phyloP scores from a whole-genome alignment of 2,888 invertebrate genomes.

The Luperina testacea region DNA sequence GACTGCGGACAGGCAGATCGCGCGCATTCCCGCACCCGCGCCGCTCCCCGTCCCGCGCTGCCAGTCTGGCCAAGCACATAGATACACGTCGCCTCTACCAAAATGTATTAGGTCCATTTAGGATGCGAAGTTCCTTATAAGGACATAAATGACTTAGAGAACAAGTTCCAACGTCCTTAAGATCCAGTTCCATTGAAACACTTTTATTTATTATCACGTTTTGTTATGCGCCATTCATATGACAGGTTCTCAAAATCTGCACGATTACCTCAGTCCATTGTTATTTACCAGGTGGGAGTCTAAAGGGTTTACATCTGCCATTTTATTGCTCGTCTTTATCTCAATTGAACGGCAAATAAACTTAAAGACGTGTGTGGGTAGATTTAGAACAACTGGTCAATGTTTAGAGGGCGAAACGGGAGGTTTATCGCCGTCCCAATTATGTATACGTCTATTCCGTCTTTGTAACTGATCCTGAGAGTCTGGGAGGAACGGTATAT shows the following conservation, averaged over 20 bases:
- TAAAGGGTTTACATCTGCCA: constrained; percentile 51
- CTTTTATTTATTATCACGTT: constrained; percentile 35
- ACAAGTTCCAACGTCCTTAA: constrained; percentile 35
- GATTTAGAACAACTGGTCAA: constrained; percentile 35
- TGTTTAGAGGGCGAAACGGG: constrained; percentile 33
- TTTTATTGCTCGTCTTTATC: constrained; percentile 60
- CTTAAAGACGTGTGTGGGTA: constrained; percentile 52
- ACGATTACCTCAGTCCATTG: constrained; percentile 61
- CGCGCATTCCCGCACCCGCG: no score
- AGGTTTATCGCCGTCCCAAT: constrained; percentile 53
- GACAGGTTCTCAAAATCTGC: constrained; percentile 38
- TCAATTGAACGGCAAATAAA: constrained; percentile 61
- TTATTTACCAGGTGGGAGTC: constrained; percentile 63
- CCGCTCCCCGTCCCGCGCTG: no score
- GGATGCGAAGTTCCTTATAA: constrained; percentile 6
- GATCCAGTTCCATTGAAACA: constrained; percentile 39
- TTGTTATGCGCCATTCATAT: constrained; percentile 23
- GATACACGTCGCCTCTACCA: neutral
- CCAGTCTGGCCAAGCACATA: no score
- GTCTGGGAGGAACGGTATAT: constrained; percentile 22
- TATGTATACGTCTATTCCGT: constrained; percentile 17
- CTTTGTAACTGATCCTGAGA: constrained; percentile 30
- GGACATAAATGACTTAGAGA: constrained; percentile 21
- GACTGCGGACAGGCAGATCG: no score
- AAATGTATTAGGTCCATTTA: constrained; percentile 17